Base-by-base conservation (phyloP, 2,113 vertebrate genomes). In the Sceloporus tristichus region DNA sequence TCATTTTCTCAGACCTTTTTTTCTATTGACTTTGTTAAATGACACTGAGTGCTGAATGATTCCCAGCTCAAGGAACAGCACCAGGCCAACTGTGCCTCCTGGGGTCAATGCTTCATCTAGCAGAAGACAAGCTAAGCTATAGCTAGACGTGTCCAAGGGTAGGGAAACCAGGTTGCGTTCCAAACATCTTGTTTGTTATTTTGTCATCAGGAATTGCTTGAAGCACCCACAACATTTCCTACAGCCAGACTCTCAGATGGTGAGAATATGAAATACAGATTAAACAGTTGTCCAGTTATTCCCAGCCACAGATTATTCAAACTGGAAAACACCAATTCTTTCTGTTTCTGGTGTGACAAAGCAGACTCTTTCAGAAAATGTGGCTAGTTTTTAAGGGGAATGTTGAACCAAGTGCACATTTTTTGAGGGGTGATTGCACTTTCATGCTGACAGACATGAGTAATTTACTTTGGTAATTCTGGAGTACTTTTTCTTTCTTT, bases 41-140 rank as follows among this genome's bases (percentile, higher is more conserved):
- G 92, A 79, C 5, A 4, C 0, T 48, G 85, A 90, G 87, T 71
- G 83, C 89, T 10, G 56, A 91, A 56, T 68, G n/a, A 19, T 88
- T 92, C 79, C 38, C 0, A 14, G 56, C 13, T 79, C 75, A 77
- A 87, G 84, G 87, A 90, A 87, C 91, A 93, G 83, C 82, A 71
- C 71, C 3, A 1, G 23, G 77, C 82, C 85, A 79, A 79, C 83
- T 53, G 27, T 42, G 18, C 90, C 93, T 94, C 91, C 74, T 42
- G 89, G 89, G 89, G 42, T 88, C 96, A 86, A 66, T 81, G 91
- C 93, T 95, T 96, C 93, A 92, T 81, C 91, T 95, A 85, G 70
- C 94, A 92, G 91, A 82, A 96, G 94, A 93, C 85, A 89, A 91
- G 88, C 78, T 94, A 88, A 93, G 91, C 85, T 88, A 19, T 84